These are phyloP conservation scores for Lagenorhynchus albirostris DNA, from an alignment of 2,113 vertebrate genomes.

Conservation along the genomic window DNA sequence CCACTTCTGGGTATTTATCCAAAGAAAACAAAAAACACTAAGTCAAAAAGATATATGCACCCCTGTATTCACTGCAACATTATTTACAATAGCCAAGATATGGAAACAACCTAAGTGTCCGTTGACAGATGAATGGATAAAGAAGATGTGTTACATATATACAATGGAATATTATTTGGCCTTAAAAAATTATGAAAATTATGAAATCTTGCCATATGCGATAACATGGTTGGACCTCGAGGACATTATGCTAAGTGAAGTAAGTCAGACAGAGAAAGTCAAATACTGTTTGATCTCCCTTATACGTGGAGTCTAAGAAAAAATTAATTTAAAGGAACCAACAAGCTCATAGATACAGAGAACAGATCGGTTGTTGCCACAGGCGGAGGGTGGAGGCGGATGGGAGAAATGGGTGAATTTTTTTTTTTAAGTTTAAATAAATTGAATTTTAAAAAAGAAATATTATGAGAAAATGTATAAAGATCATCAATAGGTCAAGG, in stretches of 20 bases:
- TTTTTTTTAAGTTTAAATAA: neutral
- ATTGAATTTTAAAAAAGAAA: neutral
- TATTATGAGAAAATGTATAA: neutral
- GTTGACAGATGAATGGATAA: neutral
- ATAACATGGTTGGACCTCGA: neutral
- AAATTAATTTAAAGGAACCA: neutral
- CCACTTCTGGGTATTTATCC: too few species aligned
- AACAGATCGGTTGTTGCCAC: neutral
- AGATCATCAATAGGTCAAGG: neutral
- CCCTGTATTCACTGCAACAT: neutral
- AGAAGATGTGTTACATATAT: neutral
- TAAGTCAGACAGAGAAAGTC: neutral
- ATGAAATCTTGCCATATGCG: neutral
- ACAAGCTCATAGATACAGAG: neutral
- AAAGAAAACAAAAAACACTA: too few species aligned
- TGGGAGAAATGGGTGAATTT: neutral
- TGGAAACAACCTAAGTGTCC: neutral
- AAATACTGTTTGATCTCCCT: neutral
- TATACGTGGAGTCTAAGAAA: neutral
- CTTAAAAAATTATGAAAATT: neutral
- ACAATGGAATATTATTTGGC: neutral
- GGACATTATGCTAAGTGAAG: neutral
- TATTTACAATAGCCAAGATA: neutral
- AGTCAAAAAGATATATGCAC: neutral
- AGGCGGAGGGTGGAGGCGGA: too few species aligned